These are phyloP conservation scores for Cliona cf. orientalis DNA, from an alignment of 37 sponge, comb jelly and placozoan genomes.

Conservation along the genomic window DNA sequence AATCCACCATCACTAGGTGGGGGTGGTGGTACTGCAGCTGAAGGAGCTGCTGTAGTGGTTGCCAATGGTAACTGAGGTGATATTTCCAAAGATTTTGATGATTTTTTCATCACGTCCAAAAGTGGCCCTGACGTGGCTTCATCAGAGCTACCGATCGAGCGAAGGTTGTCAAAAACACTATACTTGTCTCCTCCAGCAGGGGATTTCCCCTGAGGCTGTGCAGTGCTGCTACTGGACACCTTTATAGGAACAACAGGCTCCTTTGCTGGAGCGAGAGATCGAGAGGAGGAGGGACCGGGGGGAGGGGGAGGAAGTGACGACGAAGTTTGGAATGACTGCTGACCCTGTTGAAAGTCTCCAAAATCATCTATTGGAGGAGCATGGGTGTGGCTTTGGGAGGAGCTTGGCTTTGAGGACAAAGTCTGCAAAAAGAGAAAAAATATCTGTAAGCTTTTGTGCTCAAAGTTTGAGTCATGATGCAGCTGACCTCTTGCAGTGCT, in stretches of 20 bases:
- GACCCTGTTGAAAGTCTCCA: conserved; percentile 20
- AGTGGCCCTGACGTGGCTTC: too few relatives aligned
- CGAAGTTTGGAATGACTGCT: too few relatives aligned
- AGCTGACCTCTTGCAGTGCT: conserved; percentile 8
- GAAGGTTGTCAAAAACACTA: conserved; percentile 2
- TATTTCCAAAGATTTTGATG: too few relatives aligned
- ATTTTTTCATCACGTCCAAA: too few relatives aligned
- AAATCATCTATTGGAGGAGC: not conserved
- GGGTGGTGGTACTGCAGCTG: not conserved
- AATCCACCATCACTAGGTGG: not conserved
- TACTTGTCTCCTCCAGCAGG: conserved; percentile 2
- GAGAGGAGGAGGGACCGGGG: not conserved
- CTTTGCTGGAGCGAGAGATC: not conserved
- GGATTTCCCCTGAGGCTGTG: too few relatives aligned
- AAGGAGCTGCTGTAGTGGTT: not conserved
- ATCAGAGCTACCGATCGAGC: not conserved
- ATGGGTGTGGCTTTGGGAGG: not conserved
- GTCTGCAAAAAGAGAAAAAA: not conserved
- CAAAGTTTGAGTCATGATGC: too few relatives aligned
- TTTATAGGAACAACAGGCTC: too few relatives aligned
- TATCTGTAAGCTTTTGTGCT: not conserved
- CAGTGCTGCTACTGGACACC: too few relatives aligned
- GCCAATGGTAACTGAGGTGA: too few relatives aligned
- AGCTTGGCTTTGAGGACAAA: not conserved
- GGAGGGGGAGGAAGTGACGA: not conserved